Conservation (phyloP, 2,113 vertebrate species). For the Sisor rabdophorus region DNA sequence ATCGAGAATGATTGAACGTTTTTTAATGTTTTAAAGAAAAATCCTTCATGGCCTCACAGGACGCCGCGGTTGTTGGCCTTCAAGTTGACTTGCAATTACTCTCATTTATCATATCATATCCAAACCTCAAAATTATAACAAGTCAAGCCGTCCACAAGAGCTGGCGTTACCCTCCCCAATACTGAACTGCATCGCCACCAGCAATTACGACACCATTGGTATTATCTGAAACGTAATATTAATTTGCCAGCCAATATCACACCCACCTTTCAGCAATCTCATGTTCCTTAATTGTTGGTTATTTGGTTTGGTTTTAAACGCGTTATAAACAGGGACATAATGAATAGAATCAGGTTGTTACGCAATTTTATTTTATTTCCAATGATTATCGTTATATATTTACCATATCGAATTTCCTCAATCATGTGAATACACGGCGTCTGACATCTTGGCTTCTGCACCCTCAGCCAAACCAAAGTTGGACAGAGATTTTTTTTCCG, state of each 20-base stretch:
- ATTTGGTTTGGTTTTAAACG: background rate
- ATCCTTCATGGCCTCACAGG: conserved; percentile 34
- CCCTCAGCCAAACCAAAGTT: conserved; percentile 14
- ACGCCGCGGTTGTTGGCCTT: conserved; percentile 50
- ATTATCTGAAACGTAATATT: background rate
- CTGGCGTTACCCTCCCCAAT: background rate
- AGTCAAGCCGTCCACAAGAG: background rate
- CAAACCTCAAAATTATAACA: conserved; percentile 61
- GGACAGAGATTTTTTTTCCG: conserved; percentile 16
- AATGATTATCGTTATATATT: conserved; percentile 23
- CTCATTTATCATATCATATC: conserved; percentile 63
- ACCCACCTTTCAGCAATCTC: conserved; percentile 13
- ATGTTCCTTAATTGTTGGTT: conserved; percentile 4
- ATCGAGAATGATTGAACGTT: conserved; percentile 86
- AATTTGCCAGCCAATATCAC: conserved; percentile 1
- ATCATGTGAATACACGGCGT: conserved; percentile 4
- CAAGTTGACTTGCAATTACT: conserved; percentile 64
- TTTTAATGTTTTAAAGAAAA: conserved; percentile 75
- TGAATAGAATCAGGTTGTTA: conserved; percentile 1
- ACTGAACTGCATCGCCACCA: background rate
- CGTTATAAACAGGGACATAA: conserved; percentile 1
- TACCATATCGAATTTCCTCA: conserved; percentile 10
- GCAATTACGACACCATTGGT: conserved; percentile 16
- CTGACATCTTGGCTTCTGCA: conserved; percentile 21
- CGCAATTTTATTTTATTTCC: conserved; percentile 13